A percentile compares a stretch with the other conserved stretches of the same genome.
Evolutionary conservation across 1,140 invertebrate genomes (phyloP).

Genomic region (Habropoda laboriosa): DNA sequence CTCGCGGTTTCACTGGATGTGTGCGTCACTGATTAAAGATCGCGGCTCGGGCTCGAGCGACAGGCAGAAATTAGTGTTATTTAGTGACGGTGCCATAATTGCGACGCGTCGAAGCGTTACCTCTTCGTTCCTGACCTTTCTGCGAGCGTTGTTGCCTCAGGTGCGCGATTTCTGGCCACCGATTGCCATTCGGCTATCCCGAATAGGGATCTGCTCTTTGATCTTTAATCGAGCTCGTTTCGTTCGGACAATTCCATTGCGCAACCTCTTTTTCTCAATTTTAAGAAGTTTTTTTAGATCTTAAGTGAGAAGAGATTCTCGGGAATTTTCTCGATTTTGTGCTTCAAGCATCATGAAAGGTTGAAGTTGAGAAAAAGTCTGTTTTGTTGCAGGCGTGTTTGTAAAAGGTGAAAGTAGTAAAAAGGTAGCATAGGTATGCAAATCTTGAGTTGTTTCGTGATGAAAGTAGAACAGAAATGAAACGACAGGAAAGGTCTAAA

Average conservation of each 20-base stretch:
- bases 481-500: no score
- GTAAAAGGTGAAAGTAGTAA: no score
- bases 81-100: constrained; percentile 33
- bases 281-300: no score
- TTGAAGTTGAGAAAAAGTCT: no score
- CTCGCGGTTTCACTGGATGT: background rate
- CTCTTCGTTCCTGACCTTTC: constrained; percentile 22
- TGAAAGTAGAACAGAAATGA: no score
- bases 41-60: background rate
- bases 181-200: background rate
- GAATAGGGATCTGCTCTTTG: background rate
- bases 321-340: no score
- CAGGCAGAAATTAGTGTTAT: constrained; percentile 29
- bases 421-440: no score
- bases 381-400: no score
- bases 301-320: no score
- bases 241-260: background rate
- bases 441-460: no score
- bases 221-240: background rate
- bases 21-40: constrained; percentile 15
- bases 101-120: background rate
- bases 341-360: no score
- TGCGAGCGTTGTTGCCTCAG: background rate
- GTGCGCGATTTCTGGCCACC: background rate
- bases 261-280: no score